Base-by-base conservation (phyloP, 2,797 vertebrate species). In the Scomberomorus guttatus region DNA sequence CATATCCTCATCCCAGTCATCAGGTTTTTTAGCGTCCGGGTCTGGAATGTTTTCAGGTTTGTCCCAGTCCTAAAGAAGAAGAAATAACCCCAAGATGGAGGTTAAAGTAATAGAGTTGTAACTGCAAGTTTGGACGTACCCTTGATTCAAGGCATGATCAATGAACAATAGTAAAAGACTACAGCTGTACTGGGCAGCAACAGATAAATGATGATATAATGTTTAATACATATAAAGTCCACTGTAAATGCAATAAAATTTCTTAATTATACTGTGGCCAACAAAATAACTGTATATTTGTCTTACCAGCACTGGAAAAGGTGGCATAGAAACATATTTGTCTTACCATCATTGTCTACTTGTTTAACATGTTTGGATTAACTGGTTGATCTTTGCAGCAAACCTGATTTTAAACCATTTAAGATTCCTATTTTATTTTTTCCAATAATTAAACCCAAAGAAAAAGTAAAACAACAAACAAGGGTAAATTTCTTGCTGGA, bases 1-100 rank as follows among this genome's bases (percentile, higher is more conserved):
- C 98, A 99, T 99, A 86, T 98, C 98, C 84, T 96, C 98, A 27
- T 98, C 97, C 98, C 98, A 99, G 46, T 99, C 98, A 39, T 97
- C 96, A 0, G 98, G 98, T 71, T 98, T 99, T 90, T 97, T 97
- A 20, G 98, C 97, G 5, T 99, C 98, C 0, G 98, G 98, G 88
- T 99, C 98, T 1, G 97, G 97, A 89, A 98, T 96, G 87, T 98
- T 97, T 83, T 99, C 98, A 0, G 98, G 90, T 52, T 97, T 97
- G 69, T 98, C 97, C 97, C 97, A 99, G 46, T 97, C 96, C 98
- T 99, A 81, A 46, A 56, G 3, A 73, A 56, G 0, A 55, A 74
- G 1, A 61, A 72, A 57, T 17, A 14, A 65, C 18, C 1, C 2
- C 1, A 29, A 71, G 0, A 44, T 32, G 3, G 1, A 57, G 9